Percentiles rank a stretch among this genome's conserved stretches.
Evolutionary conservation across 2,113 vertebrate genomes (phyloP).

Genomic region (Ginglymostoma cirratum): DNA sequence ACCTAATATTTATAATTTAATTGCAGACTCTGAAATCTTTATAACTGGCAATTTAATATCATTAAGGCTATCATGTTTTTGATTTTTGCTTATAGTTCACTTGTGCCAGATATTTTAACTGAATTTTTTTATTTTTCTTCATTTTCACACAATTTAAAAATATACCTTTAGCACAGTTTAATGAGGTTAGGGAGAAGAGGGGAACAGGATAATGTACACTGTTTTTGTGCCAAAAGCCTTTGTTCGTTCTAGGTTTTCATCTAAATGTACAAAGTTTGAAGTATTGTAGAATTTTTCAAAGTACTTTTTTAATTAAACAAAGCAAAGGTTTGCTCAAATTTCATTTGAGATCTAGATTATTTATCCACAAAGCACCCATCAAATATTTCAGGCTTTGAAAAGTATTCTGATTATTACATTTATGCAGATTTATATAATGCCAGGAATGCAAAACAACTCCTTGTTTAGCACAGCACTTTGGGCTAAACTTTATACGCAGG

Average conservation of each 20-base stretch:
- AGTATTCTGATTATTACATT: slow-evolving; percentile 12
- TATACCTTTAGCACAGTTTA: neutral
- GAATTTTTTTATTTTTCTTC: slow-evolving; percentile 21
- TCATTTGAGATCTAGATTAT: neutral
- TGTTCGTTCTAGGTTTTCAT: slow-evolving; percentile 14
- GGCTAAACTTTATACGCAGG: neutral
- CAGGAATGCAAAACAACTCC: neutral
- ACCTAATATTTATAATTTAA: neutral
- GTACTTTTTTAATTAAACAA: neutral
- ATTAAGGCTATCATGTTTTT: neutral
- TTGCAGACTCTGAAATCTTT: neutral
- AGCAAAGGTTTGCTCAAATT: neutral
- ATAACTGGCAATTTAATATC: neutral
- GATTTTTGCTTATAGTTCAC: neutral
- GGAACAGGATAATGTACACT: neutral
- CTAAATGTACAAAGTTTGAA: neutral
- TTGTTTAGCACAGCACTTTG: neutral
- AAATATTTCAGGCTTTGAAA: neutral
- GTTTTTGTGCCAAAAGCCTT: neutral
- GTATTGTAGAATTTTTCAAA: neutral
- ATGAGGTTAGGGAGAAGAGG: neutral
- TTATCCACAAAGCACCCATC: neutral
- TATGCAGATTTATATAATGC: slow-evolving; percentile 7
- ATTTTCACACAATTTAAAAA: neutral
- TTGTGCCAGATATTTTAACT: neutral